Conservation (phyloP, 2,888 invertebrate species). For the Lysandra coridon region DNA sequence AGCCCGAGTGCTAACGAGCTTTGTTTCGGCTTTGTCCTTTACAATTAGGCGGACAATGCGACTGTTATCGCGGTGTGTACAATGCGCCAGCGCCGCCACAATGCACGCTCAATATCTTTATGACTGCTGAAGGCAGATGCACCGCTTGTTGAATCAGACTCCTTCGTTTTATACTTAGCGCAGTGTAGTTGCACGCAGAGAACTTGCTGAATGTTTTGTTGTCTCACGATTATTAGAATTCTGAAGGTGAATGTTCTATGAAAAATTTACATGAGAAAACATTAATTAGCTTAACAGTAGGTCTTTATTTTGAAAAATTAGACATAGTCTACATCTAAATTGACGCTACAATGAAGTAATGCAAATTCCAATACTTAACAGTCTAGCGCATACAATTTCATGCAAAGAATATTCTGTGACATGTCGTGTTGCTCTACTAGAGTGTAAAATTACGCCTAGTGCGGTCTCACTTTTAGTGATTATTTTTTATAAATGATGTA, state of each 20-base stretch:
- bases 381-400: too few species aligned
- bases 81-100: conserved; percentile 61
- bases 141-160: conserved; percentile 62
- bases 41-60: conserved; percentile 73
- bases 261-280: too few species aligned
- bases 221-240: not conserved
- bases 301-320: too few species aligned
- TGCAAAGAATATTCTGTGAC: not conserved
- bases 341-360: too few species aligned
- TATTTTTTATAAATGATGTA: too few species aligned
- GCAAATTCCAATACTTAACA: too few species aligned
- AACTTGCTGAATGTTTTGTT: conserved; percentile 5
- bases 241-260: too few species aligned
- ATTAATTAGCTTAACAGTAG: too few species aligned
- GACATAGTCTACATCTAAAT: too few species aligned
- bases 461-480: too few species aligned
- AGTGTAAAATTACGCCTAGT: too few species aligned
- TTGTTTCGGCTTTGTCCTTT: conserved; percentile 77
- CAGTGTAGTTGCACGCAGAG: conserved; percentile 40
- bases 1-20: conserved; percentile 68
- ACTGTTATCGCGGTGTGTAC: conserved; percentile 58
- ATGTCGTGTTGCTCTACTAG: not conserved
- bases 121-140: conserved; percentile 71
- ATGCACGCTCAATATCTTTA: conserved; percentile 76
- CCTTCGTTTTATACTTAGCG: conserved; percentile 54